phyloP scores from a whole-genome alignment of 2,797 vertebrate genomes.

The Salmo trutta region DNA sequence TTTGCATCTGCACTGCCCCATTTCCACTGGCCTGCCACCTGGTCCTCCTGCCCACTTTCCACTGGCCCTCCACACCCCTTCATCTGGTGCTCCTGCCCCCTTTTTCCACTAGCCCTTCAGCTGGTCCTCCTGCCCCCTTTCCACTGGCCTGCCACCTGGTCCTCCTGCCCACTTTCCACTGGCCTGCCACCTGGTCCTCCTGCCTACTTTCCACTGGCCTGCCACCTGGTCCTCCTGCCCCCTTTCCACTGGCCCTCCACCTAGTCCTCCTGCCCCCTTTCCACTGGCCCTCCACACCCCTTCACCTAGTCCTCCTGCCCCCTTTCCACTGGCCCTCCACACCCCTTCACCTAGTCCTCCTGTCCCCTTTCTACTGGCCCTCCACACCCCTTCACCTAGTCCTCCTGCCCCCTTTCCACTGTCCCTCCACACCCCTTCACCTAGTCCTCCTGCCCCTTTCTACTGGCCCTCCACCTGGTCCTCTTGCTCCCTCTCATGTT shows the following conservation, averaged over 20 bases:
- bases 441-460: neutral
- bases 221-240: no score
- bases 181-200: neutral
- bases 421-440: conserved; percentile 20
- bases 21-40: no score
- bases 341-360: neutral
- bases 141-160: neutral
- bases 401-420: neutral
- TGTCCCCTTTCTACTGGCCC: no score
- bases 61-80: no score
- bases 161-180: neutral
- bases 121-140: neutral
- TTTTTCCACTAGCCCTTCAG: conserved; percentile 22
- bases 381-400: no score
- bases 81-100: neutral
- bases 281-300: no score
- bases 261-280: no score
- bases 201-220: conserved; percentile 11
- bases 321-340: conserved; percentile 20
- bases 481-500: neutral
- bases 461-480: neutral
- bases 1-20: no score
- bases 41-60: no score
- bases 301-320: neutral
- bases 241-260: no score